A percentile compares a stretch with the other conserved stretches of the same genome.
These are phyloP conservation scores for Macrophya alboannulata DNA, from an alignment of 2,888 invertebrate species.

Conservation along the genomic window DNA sequence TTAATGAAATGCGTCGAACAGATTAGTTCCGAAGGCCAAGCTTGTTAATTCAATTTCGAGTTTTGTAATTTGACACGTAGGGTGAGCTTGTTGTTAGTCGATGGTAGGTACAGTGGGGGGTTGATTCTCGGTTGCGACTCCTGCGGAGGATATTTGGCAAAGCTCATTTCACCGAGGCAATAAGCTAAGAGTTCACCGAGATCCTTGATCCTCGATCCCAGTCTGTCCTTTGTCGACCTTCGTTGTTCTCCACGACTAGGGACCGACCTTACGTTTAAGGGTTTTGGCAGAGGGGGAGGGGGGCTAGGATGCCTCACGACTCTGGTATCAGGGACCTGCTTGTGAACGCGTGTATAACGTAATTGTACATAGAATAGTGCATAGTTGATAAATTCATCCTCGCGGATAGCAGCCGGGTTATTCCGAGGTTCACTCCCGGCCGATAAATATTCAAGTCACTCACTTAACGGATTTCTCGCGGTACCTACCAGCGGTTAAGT, in stretches of 20 bases:
- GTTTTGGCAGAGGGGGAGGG: not conserved
- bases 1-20: constrained; percentile 29
- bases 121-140: not conserved
- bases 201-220: constrained; percentile 31
- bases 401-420: constrained; percentile 6
- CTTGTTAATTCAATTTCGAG: constrained; percentile 42
- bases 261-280: not conserved
- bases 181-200: constrained; percentile 39
- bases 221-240: constrained; percentile 4
- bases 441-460: constrained; percentile 55
- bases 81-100: not conserved
- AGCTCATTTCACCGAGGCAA: constrained; percentile 42
- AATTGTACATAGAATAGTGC: not conserved
- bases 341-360: not conserved
- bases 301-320: not conserved
- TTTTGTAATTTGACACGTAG: constrained; percentile 50
- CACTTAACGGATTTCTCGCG: constrained; percentile 54
- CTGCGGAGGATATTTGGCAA: not conserved
- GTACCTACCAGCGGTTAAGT: constrained; percentile 50
- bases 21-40: constrained; percentile 12
- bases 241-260: constrained; percentile 3
- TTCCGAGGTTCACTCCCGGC: constrained; percentile 34
- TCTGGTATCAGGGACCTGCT: not conserved
- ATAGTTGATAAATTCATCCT: constrained; percentile 34
- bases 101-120: not conserved